These are phyloP conservation scores for Drosophila auraria DNA, from an alignment of 1,140 invertebrate species.

Conservation along the genomic window DNA sequence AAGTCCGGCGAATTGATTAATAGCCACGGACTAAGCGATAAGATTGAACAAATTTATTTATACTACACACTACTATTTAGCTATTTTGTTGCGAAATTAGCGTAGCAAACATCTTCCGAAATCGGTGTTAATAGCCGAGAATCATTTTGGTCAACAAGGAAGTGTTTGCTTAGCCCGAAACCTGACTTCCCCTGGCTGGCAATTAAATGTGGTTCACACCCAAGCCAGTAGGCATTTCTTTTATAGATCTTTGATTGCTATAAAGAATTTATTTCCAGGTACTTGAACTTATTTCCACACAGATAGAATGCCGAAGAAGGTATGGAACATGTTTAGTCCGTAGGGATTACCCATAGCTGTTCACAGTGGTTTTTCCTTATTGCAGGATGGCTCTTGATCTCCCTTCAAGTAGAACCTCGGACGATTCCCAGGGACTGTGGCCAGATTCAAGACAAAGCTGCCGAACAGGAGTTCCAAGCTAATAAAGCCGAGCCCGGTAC, in stretches of 20 bases:
- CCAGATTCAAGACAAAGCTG: not conserved
- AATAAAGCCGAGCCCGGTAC: not conserved
- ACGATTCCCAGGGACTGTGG: not conserved
- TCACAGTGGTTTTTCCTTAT: slow-evolving; percentile 1
- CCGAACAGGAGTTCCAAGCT: not conserved
- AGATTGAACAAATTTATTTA: slow-evolving; percentile 28
- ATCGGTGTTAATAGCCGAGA: slow-evolving; percentile 42
- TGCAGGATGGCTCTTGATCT: not conserved
- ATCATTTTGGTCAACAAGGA: slow-evolving; percentile 27
- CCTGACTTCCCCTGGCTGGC: not conserved
- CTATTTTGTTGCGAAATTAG: slow-evolving; percentile 34
- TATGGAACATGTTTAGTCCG: not conserved
- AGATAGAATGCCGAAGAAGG: not conserved
- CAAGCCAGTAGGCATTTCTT: not conserved
- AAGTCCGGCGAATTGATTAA: slow-evolving; percentile 43
- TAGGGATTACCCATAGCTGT: slow-evolving; percentile 2
- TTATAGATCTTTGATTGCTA: no score
- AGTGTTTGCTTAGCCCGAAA: slow-evolving; percentile 7
- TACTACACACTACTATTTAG: slow-evolving; percentile 2
- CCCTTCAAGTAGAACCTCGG: not conserved
- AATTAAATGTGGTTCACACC: slow-evolving; percentile 14
- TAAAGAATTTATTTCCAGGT: not conserved
- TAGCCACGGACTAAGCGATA: slow-evolving; percentile 34
- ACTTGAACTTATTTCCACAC: not conserved
- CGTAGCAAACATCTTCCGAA: slow-evolving; percentile 28